Conservation (phyloP, 2,113 vertebrate species). For the Ctenomys sociabilis region DNA sequence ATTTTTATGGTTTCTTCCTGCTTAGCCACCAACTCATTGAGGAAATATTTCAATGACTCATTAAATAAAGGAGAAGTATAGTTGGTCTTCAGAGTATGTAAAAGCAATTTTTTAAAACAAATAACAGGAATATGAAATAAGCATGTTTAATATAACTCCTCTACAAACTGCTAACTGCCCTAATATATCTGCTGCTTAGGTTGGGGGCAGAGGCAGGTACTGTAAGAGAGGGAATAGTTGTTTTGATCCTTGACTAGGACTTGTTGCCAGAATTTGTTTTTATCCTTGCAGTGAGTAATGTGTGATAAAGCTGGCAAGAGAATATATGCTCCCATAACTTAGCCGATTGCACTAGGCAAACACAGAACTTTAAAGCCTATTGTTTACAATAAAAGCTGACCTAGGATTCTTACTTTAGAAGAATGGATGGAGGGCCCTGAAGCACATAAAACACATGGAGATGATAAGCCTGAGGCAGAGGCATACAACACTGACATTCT, state of each 20-base stretch:
- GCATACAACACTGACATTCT: neutral
- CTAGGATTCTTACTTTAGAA: slow-evolving; percentile 57
- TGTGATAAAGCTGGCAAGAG: slow-evolving; percentile 75
- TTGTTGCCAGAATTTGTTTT: slow-evolving; percentile 70
- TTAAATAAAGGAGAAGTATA: slow-evolving; percentile 36
- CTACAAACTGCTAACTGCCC: neutral
- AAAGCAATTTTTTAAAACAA: slow-evolving; percentile 36
- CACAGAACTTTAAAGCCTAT: slow-evolving; percentile 63
- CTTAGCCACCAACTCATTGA: neutral
- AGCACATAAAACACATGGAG: neutral
- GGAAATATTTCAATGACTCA: slow-evolving; percentile 28
- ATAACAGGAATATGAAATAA: neutral
- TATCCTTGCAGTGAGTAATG: slow-evolving; percentile 60
- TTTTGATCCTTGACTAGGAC: slow-evolving; percentile 49
- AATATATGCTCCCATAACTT: slow-evolving; percentile 65
- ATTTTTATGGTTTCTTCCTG: slow-evolving; percentile 29
- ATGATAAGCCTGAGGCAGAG: slow-evolving; percentile 34
- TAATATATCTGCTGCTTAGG: slow-evolving; percentile 2
- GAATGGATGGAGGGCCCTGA: neutral
- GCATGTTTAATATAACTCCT: neutral
- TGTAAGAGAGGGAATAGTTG: neutral
- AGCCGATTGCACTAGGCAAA: slow-evolving; percentile 55
- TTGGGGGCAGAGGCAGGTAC: slow-evolving; percentile 36
- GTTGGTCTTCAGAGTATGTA: neutral
- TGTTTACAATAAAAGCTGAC: slow-evolving; percentile 71